These are phyloP conservation scores for Solea solea DNA, from an alignment of 2,113 vertebrate species.

Conservation along the genomic window DNA sequence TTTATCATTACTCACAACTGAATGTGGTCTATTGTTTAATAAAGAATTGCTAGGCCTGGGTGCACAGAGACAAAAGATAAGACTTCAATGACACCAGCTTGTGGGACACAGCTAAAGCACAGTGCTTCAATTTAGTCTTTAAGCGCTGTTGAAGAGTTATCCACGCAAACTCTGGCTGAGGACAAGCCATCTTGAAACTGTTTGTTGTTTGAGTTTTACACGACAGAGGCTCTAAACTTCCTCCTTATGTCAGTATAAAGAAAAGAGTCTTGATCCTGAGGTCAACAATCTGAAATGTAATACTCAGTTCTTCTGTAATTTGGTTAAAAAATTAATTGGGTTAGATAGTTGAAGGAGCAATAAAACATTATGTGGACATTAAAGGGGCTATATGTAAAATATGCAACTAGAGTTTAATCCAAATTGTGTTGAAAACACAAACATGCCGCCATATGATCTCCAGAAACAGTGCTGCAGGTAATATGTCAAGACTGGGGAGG, in stretches of 20 bases:
- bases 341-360: too few relatives aligned
- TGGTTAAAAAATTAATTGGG: too few relatives aligned
- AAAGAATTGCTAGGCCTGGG: constrained; percentile 41
- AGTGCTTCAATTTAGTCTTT: not conserved
- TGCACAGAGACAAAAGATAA: constrained; percentile 45
- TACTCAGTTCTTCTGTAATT: too few relatives aligned
- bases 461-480: too few relatives aligned
- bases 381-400: too few relatives aligned
- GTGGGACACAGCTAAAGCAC: constrained; percentile 12
- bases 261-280: not conserved
- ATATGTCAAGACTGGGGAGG: too few relatives aligned
- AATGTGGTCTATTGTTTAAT: constrained; percentile 52
- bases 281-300: too few relatives aligned
- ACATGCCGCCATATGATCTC: too few relatives aligned
- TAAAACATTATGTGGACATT: too few relatives aligned
- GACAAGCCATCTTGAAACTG: constrained; percentile 1
- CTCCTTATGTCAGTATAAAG: too few relatives aligned
- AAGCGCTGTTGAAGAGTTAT: not conserved
- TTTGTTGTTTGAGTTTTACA: not conserved
- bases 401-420: too few relatives aligned
- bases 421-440: too few relatives aligned
- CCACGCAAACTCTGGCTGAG: not conserved
- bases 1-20: constrained; percentile 57
- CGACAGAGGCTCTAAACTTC: not conserved
- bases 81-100: constrained; percentile 39